These are phyloP conservation scores for Axinella damicornis DNA, from an alignment of 37 sponge, comb jelly and placozoan genomes.

Conservation along the genomic window DNA sequence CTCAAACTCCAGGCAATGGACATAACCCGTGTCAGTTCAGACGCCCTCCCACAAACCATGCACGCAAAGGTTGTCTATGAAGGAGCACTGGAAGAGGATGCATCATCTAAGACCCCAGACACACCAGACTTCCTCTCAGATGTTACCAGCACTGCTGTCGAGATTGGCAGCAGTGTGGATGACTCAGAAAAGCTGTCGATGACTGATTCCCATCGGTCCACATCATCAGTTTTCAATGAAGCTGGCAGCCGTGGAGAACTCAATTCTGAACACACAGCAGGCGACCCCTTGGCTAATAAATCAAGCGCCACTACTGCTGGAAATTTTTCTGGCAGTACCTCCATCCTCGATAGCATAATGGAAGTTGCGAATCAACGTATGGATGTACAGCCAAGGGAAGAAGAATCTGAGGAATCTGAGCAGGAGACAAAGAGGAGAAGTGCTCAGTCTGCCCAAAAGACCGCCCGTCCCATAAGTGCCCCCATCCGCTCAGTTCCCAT, in stretches of 20 bases:
- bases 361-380: neutral
- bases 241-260: neutral
- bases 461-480: conserved; percentile 23
- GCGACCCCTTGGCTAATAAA: neutral
- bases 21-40: conserved; percentile 60
- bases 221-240: neutral
- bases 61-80: conserved; percentile 29
- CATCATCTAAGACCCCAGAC: neutral
- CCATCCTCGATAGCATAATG: conserved; percentile 7
- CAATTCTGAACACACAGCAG: neutral
- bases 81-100: neutral
- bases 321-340: neutral
- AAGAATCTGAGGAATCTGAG: too few relatives aligned
- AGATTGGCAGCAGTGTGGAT: conserved; percentile 25
- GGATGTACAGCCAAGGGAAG: too few relatives aligned
- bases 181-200: neutral
- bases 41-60: conserved; percentile 63
- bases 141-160: conserved; percentile 19
- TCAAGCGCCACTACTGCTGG: neutral
- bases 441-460: neutral
- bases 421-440: neutral
- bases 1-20: neutral
- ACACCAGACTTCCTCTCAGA: conserved; percentile 1
- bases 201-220: neutral
- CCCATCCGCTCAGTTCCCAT: conserved; percentile 4